Base-by-base conservation (phyloP, 2,888 invertebrate genomes). In the Oscheius sp. region DNA sequence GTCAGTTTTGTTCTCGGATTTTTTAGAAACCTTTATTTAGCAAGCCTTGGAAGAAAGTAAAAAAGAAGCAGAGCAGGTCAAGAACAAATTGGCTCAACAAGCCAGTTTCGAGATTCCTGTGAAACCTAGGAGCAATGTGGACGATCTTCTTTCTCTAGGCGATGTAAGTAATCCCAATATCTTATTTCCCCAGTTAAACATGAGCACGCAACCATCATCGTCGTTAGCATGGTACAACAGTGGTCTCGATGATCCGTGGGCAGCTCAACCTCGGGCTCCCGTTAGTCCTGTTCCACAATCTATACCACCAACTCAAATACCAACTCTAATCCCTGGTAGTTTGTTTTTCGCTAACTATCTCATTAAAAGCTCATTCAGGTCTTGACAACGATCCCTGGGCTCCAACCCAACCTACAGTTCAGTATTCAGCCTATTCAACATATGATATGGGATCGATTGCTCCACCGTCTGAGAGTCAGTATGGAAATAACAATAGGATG, bases 1-100 rank as follows among this genome's bases (percentile, higher is more conserved):
- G 92, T 98, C 90, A 96, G 73, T 10, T 60, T 96, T 73, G 73
- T 48, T 50, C 47, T n/a, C 11, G 7, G 35, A 10, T 51, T 7
- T 9, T 33, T 33, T 51, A 51, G 11, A 42, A 51, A 42, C 51
- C 35, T 62, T 53, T 37, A 5, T 72, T 29, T 50, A 72, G 72
- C 51, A 72, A 72, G 72, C 72, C 11, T 11, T 72, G n/a, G 72
- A 72, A 72, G 55, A 55, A 21, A 74, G 60, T 62, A 48, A 42
- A 48, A 37, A 32, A 32, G 58, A 74, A 37, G 62, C 55, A 47
- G 63, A 72, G 50, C 7, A 48, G 29, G 10, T 47, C 5, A 70
- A 70, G 50, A 58, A 47, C 10, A 53, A 13, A 13, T 4, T 53
- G 33, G 68, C 53, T 21, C 33, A 55, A 21, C 29, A 42, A 7